These are phyloP conservation scores for Mobula hypostoma DNA, from an alignment of 2,113 vertebrate genomes.

Conservation along the genomic window DNA sequence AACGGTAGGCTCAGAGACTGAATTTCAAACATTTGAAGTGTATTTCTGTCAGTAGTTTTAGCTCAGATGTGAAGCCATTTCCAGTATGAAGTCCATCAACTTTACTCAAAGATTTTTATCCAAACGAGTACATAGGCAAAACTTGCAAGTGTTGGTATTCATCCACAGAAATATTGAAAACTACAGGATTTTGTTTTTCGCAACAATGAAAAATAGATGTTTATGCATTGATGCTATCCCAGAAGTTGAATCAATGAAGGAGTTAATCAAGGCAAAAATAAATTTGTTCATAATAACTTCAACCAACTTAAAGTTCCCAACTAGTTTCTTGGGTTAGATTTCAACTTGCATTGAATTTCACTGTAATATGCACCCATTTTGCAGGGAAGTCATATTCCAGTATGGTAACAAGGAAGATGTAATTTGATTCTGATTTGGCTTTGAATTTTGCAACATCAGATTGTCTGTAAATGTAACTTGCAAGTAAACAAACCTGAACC, in stretches of 20 bases:
- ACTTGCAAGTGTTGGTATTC: background rate
- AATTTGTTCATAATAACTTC: background rate
- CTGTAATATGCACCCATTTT: background rate
- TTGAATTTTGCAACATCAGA: background rate
- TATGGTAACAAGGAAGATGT: background rate
- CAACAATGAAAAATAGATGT: background rate
- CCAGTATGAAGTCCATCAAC: background rate
- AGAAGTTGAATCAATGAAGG: background rate
- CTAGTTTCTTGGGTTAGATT: background rate
- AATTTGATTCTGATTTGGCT: slow-evolving; percentile 5
- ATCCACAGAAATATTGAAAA: background rate
- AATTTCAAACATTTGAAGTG: background rate
- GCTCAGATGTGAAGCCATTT: background rate
- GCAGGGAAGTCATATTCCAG: background rate
- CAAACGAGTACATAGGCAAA: background rate
- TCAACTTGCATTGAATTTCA: background rate
- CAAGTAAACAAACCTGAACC: background rate
- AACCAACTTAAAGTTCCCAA: slow-evolving; percentile 16
- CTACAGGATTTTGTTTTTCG: background rate
- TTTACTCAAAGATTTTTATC: background rate
- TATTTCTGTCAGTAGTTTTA: background rate
- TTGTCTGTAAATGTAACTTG: slow-evolving; percentile 24
- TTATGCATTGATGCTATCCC: background rate
- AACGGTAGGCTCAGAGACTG: background rate
- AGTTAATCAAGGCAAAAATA: background rate